phyloP scores from a whole-genome alignment of 2,113 vertebrate species.

The Oreotragus oreotragus region DNA sequence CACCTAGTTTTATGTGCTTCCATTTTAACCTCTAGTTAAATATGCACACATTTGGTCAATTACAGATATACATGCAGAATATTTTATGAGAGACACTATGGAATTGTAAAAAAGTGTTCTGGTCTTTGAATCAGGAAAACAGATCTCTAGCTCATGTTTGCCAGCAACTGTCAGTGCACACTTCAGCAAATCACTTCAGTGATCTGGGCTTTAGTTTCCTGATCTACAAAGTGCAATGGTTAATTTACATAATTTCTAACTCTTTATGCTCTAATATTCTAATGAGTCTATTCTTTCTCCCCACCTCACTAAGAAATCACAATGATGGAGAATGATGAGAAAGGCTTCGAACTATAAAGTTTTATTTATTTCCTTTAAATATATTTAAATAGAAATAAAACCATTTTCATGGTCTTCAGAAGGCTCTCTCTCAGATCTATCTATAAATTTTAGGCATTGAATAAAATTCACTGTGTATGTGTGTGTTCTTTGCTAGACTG shows the following conservation, averaged over 20 bases:
- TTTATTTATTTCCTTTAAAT: not conserved
- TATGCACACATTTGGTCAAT: not conserved
- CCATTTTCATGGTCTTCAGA: not conserved
- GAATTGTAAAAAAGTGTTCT: slow-evolving; percentile 26
- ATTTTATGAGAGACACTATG: slow-evolving; percentile 39
- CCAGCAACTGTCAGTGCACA: not conserved
- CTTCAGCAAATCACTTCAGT: not conserved
- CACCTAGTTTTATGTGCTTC: not conserved
- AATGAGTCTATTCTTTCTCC: not conserved
- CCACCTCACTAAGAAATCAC: not conserved
- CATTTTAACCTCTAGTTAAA: slow-evolving; percentile 22
- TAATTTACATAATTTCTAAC: not conserved
- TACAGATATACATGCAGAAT: not conserved
- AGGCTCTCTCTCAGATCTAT: not conserved
- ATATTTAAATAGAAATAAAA: not conserved
- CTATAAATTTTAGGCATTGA: not conserved
- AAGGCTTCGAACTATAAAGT: not conserved
- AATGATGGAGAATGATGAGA: not conserved
- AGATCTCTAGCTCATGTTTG: not conserved
- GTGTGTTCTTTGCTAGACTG: slow-evolving; percentile 56
- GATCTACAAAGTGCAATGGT: not conserved
- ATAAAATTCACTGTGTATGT: slow-evolving; percentile 46
- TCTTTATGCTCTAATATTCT: not conserved
- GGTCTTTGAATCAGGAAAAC: not conserved
- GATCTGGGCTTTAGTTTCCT: not conserved